Base-by-base conservation (phyloP, 1,140 invertebrate genomes). In the Steinernema khuongi region DNA sequence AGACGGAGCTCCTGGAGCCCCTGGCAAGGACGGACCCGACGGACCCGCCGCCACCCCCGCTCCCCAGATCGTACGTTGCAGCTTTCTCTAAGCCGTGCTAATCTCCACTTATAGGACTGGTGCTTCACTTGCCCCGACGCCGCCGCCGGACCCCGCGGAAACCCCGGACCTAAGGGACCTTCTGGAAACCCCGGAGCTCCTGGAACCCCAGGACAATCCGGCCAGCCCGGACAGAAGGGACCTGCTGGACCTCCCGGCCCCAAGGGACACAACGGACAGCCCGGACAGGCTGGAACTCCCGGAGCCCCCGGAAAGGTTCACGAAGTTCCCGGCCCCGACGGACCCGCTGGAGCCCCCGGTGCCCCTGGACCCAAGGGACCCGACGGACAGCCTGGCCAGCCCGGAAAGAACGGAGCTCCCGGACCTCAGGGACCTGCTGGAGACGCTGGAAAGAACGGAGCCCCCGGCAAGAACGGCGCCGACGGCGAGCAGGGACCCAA, bases 171-270 rank as follows among this genome's bases (percentile, higher is more conserved):
- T 22, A 60, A 60, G 50, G 50, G 50, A 60, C 50, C 50, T 22
- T 60, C 50, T 60, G 50, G 50, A 60, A 60, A 60, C 36, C 36
- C 36, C 36, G 36, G 22, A 60, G 50, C 50, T 60, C 36, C 36
- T n/a, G 50, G 50, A 11, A 11, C 11, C 11, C 50, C 50, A 7
- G 50, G 50, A 60, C 50, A 60, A 26, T 26, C 50, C 19, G 50
- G 50, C 14, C 50, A 60, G 26, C 14, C 50, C 50, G 50, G 50
- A 14, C 50, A 60, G 50, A 60, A 60, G 50, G 50, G 50, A 60
- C 50, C 72, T 36, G 72, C 72, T 18, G 72, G 72, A 74, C 72
- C 72, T 33, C 70, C 72, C 2, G 72, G 72, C 17, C 72, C 68
- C 31, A 60, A 60, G 50, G 72, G 72, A 74, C 31, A 32, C 33